Conservation (phyloP, 2,797 vertebrate species). For the Erithacus rubecula region DNA sequence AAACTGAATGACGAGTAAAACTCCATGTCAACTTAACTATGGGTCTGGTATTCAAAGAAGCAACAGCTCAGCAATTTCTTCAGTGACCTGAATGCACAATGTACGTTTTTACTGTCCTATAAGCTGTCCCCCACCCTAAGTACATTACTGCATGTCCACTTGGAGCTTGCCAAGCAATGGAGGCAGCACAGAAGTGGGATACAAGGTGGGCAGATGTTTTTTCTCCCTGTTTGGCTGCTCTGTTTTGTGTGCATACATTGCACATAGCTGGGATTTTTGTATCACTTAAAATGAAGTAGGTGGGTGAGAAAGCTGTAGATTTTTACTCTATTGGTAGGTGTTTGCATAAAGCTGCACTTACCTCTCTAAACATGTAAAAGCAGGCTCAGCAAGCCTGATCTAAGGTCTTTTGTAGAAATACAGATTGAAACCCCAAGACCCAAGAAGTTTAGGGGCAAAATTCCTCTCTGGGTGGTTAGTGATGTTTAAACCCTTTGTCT, state of each 20-base stretch:
- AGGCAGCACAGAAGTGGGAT: not conserved
- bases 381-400: not conserved
- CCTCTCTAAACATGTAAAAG: not conserved
- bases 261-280: slow-evolving; percentile 19
- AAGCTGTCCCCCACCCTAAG: not conserved
- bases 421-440: not conserved
- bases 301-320: not conserved
- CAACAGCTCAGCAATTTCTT: not conserved
- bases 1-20: not conserved
- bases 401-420: not conserved
- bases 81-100: not conserved
- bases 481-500: not conserved
- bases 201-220: not conserved
- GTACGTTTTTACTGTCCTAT: not conserved
- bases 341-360: not conserved
- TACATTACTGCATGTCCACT: not conserved
- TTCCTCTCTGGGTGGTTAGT: not conserved
- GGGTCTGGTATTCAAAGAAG: not conserved
- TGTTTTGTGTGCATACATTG: not conserved
- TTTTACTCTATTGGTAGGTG: not conserved
- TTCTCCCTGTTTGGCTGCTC: not conserved
- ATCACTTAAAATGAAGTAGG: not conserved
- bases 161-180: not conserved
- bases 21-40: not conserved
- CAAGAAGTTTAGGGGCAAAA: not conserved